phyloP scores from a whole-genome alignment of 2,113 vertebrate genomes.

The Percina caprodes region DNA sequence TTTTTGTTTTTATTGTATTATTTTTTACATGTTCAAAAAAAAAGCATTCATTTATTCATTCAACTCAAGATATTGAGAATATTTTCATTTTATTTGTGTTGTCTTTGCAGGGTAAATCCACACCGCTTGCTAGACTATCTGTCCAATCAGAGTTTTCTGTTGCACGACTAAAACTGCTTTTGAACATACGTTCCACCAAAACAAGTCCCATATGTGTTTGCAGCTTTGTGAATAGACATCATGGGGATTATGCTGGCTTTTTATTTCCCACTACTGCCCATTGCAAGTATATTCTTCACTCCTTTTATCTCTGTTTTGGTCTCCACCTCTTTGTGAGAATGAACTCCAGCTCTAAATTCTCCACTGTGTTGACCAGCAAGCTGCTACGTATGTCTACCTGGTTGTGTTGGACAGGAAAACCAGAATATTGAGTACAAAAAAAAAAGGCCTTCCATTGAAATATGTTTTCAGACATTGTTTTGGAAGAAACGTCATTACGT shows the following conservation, averaged over 20 bases:
- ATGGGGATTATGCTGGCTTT: slow-evolving; percentile 3
- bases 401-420: background rate
- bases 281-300: too few relatives aligned
- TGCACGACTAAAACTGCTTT: too few relatives aligned
- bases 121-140: too few relatives aligned
- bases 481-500: too few relatives aligned
- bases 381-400: too few relatives aligned
- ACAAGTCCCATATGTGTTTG: slow-evolving; percentile 27
- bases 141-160: too few relatives aligned
- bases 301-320: background rate
- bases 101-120: background rate
- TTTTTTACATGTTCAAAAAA: too few relatives aligned
- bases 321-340: background rate
- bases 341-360: background rate
- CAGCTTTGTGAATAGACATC: slow-evolving; percentile 27
- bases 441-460: too few relatives aligned
- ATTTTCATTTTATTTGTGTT: background rate
- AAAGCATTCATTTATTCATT: background rate
- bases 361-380: background rate
- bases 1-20: too few relatives aligned
- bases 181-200: too few relatives aligned
- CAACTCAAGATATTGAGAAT: background rate
- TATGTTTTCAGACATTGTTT: too few relatives aligned
- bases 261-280: slow-evolving; percentile 4
- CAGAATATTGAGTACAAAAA: too few relatives aligned